phyloP scores from a whole-genome alignment of 30 jellyfish, hydroid and myxozoan species.

The Hydra vulgaris region DNA sequence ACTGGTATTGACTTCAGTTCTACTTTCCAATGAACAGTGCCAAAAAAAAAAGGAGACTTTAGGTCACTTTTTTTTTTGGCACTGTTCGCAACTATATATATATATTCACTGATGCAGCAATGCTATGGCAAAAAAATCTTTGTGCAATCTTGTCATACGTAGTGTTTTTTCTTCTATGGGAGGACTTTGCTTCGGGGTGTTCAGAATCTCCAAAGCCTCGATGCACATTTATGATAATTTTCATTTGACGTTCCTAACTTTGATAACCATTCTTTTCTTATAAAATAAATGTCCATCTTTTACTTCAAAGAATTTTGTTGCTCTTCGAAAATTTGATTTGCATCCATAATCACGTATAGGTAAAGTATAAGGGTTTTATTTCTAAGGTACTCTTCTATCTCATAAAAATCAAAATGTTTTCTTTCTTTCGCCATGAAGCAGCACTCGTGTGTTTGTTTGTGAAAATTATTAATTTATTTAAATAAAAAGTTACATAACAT shows the following conservation, averaged over 20 bases:
- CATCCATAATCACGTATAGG: background rate
- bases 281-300: conserved; percentile 14
- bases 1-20: too few relatives aligned
- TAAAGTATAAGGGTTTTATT: background rate
- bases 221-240: conserved; percentile 14
- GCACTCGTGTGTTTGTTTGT: background rate
- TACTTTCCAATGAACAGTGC: background rate
- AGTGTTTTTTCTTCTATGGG: background rate
- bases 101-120: background rate
- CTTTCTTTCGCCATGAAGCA: conserved; percentile 8
- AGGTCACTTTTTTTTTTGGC: conserved; percentile 7
- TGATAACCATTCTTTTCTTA: too few relatives aligned
- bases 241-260: conserved; percentile 4
- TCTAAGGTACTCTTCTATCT: conserved; percentile 12
- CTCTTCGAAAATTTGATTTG: conserved; percentile 14
- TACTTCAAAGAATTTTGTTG: background rate
- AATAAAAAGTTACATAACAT: too few relatives aligned
- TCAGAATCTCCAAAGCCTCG: conserved; percentile 23
- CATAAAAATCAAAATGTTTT: conserved; percentile 10
- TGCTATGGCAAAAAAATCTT: background rate
- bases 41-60: too few relatives aligned
- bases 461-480: background rate
- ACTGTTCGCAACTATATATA: conserved; percentile 9
- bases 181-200: conserved; percentile 13
- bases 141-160: conserved; percentile 14